These are phyloP conservation scores for Noctuana brunneofusca DNA, from an alignment of 2,888 invertebrate genomes.

Conservation along the genomic window DNA sequence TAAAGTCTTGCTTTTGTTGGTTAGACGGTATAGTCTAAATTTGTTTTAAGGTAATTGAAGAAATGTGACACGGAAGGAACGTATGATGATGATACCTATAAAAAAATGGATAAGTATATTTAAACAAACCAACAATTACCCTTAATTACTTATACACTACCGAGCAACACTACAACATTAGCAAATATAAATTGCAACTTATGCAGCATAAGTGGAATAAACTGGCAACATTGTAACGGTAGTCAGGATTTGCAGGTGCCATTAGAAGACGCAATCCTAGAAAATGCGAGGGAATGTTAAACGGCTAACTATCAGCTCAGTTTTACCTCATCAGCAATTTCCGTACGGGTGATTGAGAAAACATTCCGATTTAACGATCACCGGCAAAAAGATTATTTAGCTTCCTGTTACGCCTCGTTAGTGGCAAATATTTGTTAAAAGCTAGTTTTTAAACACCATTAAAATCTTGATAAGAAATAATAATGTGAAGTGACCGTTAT, in stretches of 20 bases:
- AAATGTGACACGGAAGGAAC: too few relatives aligned
- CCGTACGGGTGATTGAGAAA: slow-evolving; percentile 21
- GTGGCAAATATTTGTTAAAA: slow-evolving; percentile 32
- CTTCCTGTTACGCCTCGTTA: slow-evolving; percentile 31
- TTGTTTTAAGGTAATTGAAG: too few relatives aligned
- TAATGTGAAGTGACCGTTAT: slow-evolving; percentile 11
- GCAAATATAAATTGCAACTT: not conserved
- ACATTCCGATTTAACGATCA: slow-evolving; percentile 30
- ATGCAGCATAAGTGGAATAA: not conserved
- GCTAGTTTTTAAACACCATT: slow-evolving; percentile 29
- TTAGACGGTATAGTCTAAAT: too few relatives aligned
- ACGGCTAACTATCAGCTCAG: slow-evolving; percentile 7
- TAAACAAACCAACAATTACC: too few relatives aligned
- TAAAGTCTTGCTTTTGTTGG: too few relatives aligned
- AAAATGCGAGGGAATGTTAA: slow-evolving; percentile 25
- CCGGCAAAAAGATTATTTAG: slow-evolving; percentile 28
- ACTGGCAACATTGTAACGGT: slow-evolving; percentile 10
- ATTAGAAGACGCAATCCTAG: slow-evolving; percentile 8
- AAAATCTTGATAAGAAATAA: slow-evolving; percentile 24
- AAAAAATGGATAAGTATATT: too few relatives aligned
- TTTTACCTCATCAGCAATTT: slow-evolving; percentile 22
- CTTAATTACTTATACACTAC: too few relatives aligned
- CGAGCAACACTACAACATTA: too few relatives aligned
- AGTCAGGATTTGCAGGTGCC: not conserved
- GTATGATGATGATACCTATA: too few relatives aligned